Evolutionary conservation across 2,113 vertebrate species (phyloP).

Genomic region (Dissostichus mawsoni): DNA sequence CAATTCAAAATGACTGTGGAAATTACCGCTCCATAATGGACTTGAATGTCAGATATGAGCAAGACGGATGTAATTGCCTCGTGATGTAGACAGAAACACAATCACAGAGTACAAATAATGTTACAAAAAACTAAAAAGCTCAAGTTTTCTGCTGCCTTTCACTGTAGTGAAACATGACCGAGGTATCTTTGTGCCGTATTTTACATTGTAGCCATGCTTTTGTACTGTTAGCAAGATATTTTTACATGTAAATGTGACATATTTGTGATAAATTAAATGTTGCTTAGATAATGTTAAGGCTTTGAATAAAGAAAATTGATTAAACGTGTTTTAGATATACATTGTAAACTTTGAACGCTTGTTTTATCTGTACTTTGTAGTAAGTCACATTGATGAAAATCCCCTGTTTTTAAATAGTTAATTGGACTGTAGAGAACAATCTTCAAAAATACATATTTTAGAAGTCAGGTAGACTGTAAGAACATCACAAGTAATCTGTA

Average conservation of each 20-base stretch:
- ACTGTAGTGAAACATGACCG: conserved; percentile 42
- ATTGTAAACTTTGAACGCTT: not conserved
- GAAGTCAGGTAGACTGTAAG: not conserved
- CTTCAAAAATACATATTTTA: not conserved
- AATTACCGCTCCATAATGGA: not conserved
- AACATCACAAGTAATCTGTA: not conserved
- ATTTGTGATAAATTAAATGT: conserved; percentile 18
- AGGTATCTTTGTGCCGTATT: conserved; percentile 52
- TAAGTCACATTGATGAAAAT: not conserved
- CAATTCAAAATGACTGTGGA: not conserved
- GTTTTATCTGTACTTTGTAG: not conserved
- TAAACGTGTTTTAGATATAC: conserved; percentile 4
- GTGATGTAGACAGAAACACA: not conserved
- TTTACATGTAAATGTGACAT: conserved; percentile 37
- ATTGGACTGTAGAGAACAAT: not conserved
- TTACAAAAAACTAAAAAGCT: conserved; percentile 15
- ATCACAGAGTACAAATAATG: not conserved
- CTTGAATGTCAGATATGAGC: not conserved
- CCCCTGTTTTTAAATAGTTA: not conserved
- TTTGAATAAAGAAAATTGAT: not conserved
- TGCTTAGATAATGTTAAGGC: conserved; percentile 6
- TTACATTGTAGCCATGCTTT: conserved; percentile 49
- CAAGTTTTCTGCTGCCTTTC: conserved; percentile 55
- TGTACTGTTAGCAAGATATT: conserved; percentile 52
- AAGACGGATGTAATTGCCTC: conserved; percentile 13